A percentile compares a stretch with the other conserved stretches of the same genome.
These are phyloP conservation scores for Phacellophora camtschatica DNA, from an alignment of 30 jellyfish, hydroid and myxozoan species.

Conservation along the genomic window DNA sequence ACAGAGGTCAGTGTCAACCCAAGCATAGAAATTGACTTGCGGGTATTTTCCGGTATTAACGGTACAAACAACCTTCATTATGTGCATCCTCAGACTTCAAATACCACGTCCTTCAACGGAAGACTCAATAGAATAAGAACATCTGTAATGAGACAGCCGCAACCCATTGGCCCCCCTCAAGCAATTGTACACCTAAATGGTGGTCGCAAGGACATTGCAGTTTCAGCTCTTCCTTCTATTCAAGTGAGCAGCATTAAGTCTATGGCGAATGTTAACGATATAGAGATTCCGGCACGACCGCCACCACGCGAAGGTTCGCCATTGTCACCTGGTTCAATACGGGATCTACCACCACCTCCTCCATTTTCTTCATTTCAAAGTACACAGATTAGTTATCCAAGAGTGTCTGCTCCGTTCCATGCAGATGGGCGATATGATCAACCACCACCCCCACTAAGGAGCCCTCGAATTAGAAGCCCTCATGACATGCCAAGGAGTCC, in stretches of 20 bases:
- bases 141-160: slow-evolving; percentile 61
- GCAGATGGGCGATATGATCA: slow-evolving; percentile 69
- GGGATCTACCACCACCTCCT: slow-evolving; percentile 47
- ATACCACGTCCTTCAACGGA: slow-evolving; percentile 42
- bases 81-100: slow-evolving; percentile 67
- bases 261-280: slow-evolving; percentile 26
- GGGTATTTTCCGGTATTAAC: slow-evolving; percentile 75
- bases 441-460: slow-evolving; percentile 62
- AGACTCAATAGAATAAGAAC: slow-evolving; percentile 52
- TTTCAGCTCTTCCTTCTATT: slow-evolving; percentile 51
- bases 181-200: slow-evolving; percentile 61
- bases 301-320: slow-evolving; percentile 67
- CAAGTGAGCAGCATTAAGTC: slow-evolving; percentile 61
- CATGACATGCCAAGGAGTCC: slow-evolving; percentile 76
- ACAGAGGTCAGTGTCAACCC: slow-evolving; percentile 98
- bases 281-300: slow-evolving; percentile 53
- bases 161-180: slow-evolving; percentile 65
- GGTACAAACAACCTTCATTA: slow-evolving; percentile 69
- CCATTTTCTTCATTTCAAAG: slow-evolving; percentile 41
- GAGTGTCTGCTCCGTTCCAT: slow-evolving; percentile 45
- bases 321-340: slow-evolving; percentile 64
- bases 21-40: slow-evolving; percentile 82
- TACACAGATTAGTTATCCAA: slow-evolving; percentile 54
- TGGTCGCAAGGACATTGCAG: slow-evolving; percentile 62
- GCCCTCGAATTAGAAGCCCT: slow-evolving; percentile 60